phyloP scores from a whole-genome alignment of 1,140 invertebrate genomes.

The Dinoponera quadriceps region DNA sequence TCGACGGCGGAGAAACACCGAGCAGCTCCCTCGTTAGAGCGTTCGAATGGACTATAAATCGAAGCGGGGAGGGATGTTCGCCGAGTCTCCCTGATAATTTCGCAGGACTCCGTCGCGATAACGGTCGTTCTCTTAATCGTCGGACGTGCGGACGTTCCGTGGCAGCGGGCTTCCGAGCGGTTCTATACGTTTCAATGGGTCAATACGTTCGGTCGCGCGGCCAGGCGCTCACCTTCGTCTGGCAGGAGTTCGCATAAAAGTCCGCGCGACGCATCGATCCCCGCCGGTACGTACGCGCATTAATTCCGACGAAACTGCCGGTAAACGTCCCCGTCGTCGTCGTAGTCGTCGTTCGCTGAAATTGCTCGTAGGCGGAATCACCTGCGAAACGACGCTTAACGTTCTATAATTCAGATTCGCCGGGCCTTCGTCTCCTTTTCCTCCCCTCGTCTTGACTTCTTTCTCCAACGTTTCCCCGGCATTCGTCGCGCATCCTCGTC shows the following conservation, averaged over 20 bases:
- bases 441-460: not conserved
- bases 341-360: not conserved
- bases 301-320: slow-evolving; percentile 15
- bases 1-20: not conserved
- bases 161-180: not conserved
- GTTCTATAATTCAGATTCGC: not conserved
- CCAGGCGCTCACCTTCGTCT: slow-evolving; percentile 2
- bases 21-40: not conserved
- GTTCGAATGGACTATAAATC: not conserved
- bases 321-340: not conserved
- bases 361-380: not conserved
- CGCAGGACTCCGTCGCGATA: not conserved
- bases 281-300: not conserved
- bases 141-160: not conserved
- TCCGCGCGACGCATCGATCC: slow-evolving; percentile 31
- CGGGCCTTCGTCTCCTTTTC: not conserved
- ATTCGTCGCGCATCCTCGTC: no score
- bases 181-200: slow-evolving; percentile 45
- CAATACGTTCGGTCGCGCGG: slow-evolving; percentile 15
- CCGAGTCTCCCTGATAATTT: slow-evolving; percentile 17
- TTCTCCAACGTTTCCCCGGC: not conserved
- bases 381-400: not conserved
- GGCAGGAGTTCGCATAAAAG: slow-evolving; percentile 13
- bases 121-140: slow-evolving; percentile 19
- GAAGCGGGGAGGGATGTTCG: not conserved